These are phyloP conservation scores for Melanerpes aurifrons DNA, from an alignment of 2,113 vertebrate species.

Conservation along the genomic window DNA sequence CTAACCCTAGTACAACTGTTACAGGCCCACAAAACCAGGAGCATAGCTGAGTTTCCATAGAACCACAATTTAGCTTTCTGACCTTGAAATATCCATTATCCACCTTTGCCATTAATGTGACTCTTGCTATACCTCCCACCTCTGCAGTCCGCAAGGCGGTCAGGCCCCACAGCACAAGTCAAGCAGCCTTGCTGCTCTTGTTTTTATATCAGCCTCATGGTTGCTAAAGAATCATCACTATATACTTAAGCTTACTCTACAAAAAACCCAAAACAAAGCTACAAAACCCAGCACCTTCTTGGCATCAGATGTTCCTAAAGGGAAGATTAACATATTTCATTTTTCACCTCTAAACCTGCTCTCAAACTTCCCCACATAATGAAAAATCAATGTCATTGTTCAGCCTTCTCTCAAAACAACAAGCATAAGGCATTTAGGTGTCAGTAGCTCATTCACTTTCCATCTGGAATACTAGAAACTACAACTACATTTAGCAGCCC, in stretches of 20 bases:
- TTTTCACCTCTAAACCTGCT: background rate
- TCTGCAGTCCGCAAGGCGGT: background rate
- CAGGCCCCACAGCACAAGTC: background rate
- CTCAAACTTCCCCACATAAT: background rate
- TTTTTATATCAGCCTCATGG: background rate
- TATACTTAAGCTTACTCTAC: background rate
- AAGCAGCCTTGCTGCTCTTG: background rate
- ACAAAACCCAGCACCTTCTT: background rate
- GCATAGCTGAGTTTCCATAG: background rate
- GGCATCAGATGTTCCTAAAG: background rate
- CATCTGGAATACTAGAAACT: background rate
- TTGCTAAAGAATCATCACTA: background rate
- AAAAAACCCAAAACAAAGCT: background rate
- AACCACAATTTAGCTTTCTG: background rate
- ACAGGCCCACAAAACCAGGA: background rate
- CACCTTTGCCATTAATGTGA: background rate
- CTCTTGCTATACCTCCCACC: background rate
- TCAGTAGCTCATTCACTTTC: background rate
- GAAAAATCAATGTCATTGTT: background rate
- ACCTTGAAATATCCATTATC: background rate
- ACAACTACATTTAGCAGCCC: too few relatives aligned
- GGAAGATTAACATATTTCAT: background rate
- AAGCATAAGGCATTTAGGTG: background rate
- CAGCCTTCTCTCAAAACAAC: background rate
- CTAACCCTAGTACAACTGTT: background rate